Evolutionary conservation across 1,140 invertebrate species (phyloP).

Genomic region (Vollenhovia emeryi): DNA sequence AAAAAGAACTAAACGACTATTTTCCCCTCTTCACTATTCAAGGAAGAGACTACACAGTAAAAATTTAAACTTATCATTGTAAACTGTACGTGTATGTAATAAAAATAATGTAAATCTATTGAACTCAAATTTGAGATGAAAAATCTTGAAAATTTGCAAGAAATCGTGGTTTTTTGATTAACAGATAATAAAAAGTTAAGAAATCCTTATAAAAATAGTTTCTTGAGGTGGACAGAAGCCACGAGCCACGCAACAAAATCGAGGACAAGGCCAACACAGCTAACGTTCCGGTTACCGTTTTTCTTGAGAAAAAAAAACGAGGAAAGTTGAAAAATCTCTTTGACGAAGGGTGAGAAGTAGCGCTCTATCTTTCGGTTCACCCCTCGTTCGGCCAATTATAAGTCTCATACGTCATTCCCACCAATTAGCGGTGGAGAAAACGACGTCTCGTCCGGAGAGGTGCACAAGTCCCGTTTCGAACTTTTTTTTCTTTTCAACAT

Average conservation of each 20-base stretch:
- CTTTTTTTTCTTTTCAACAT: slow-evolving; percentile 16
- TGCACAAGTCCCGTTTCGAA: slow-evolving; percentile 51
- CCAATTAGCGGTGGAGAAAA: slow-evolving; percentile 80
- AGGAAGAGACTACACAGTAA: not conserved
- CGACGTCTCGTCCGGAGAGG: slow-evolving; percentile 47
- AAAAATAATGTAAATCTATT: slow-evolving; percentile 6
- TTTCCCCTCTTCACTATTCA: slow-evolving; percentile 38
- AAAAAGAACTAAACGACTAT: slow-evolving; percentile 7
- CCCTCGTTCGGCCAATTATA: slow-evolving; percentile 81
- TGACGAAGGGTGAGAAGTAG: slow-evolving; percentile 55
- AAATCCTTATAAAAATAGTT: not conserved
- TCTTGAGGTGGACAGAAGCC: not conserved
- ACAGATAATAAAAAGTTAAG: not conserved
- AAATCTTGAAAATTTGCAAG: not conserved
- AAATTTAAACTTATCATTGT: not conserved
- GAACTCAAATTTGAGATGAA: not conserved
- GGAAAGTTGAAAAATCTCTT: slow-evolving; percentile 35
- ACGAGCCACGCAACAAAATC: not conserved
- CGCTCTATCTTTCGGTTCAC: slow-evolving; percentile 61
- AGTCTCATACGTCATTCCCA: slow-evolving; percentile 80
- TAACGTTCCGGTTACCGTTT: slow-evolving; percentile 54
- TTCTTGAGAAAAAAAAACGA: slow-evolving; percentile 50
- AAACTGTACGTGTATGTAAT: not conserved
- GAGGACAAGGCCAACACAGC: not conserved
- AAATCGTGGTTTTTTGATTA: not conserved